A percentile compares a stretch with the other conserved stretches of the same genome.
phyloP scores from a whole-genome alignment of 2,888 invertebrate species.

The Sturmia bella region DNA sequence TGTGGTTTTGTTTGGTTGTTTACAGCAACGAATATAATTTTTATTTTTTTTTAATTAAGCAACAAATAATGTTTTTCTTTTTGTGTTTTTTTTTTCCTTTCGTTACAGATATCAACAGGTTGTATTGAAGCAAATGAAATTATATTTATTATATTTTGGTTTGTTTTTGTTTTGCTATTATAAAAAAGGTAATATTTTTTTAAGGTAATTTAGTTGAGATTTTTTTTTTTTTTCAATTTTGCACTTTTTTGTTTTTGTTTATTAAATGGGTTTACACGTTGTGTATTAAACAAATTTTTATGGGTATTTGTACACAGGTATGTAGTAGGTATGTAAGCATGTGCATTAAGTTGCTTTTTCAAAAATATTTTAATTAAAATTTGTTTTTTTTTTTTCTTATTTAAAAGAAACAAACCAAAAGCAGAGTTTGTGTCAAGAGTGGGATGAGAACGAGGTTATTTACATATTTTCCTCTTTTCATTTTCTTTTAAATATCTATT shows the following conservation, averaged over 20 bases:
- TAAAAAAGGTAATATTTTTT: conserved; percentile 29
- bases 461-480: background rate
- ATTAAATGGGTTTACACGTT: background rate
- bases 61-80: conserved; percentile 17
- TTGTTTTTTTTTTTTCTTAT: no score
- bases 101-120: conserved; percentile 50
- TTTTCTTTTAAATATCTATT: background rate
- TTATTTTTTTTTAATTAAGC: conserved; percentile 2
- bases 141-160: conserved; percentile 2
- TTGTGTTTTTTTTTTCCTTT: background rate
- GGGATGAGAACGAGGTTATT: background rate
- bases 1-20: conserved; percentile 10
- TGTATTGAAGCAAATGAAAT: conserved; percentile 29
- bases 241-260: conserved; percentile 39
- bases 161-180: background rate
- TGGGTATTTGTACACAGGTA: background rate
- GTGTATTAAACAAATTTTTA: background rate
- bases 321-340: background rate
- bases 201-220: conserved; percentile 36
- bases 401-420: no score
- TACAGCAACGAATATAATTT: conserved; percentile 28
- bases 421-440: no score
- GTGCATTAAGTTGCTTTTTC: background rate
- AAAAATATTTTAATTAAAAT: no score
- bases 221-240: conserved; percentile 31